Percentiles rank a stretch among this genome's conserved stretches.
Conservation (phyloP, 2,888 invertebrate species). For the Drepana falcataria region DNA sequence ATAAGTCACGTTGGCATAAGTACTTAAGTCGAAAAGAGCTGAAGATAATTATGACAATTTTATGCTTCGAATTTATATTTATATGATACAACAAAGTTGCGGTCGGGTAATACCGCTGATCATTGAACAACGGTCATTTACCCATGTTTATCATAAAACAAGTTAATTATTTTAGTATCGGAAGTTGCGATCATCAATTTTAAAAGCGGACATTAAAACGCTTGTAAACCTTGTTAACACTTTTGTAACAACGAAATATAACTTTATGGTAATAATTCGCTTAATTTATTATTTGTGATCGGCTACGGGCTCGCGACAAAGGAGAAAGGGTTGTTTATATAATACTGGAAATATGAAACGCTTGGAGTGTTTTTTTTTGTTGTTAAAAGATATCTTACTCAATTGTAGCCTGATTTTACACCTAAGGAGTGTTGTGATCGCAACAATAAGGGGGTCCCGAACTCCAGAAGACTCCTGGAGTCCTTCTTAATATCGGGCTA, state of each 20-base stretch:
- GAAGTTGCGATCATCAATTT: constrained; percentile 40
- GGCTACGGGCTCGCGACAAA: not conserved
- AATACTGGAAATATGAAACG: not conserved
- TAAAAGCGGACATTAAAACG: constrained; percentile 44
- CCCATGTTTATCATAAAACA: constrained; percentile 20
- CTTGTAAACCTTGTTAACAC: constrained; percentile 44
- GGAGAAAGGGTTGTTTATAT: not conserved
- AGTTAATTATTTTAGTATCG: constrained; percentile 35
- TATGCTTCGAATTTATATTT: no score
- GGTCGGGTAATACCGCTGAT: not conserved
- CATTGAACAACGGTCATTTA: not conserved
- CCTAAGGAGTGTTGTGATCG: no score
- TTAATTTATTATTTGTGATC: not conserved
- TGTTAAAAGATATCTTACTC: no score
- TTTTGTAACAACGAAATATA: constrained; percentile 8
- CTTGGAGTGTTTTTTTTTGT: no score
- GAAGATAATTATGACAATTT: no score
- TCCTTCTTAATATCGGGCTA: no score
- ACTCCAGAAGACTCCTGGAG: no score
- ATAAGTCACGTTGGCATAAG: no score
- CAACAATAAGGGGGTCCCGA: no score
- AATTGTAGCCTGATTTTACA: no score
- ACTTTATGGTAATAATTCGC: not conserved
- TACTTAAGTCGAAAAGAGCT: no score
- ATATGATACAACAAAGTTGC: not conserved